These are phyloP conservation scores for Acrocephalus scirpaceus DNA, from an alignment of 2,797 vertebrate genomes.

Conservation along the genomic window DNA sequence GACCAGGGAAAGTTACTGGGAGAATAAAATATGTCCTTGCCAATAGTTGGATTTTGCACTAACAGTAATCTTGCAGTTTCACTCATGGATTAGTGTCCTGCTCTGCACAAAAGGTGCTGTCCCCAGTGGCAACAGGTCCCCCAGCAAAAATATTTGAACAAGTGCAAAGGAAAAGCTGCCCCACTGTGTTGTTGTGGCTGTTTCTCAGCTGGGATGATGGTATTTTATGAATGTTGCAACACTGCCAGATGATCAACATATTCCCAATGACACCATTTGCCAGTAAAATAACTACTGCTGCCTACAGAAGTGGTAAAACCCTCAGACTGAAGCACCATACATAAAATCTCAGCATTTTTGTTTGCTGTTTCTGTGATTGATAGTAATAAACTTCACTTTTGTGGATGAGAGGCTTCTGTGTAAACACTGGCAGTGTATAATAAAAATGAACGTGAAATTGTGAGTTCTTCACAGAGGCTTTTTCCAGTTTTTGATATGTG, in stretches of 20 bases:
- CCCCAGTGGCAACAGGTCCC: neutral
- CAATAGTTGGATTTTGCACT: neutral
- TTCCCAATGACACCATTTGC: conserved; percentile 52
- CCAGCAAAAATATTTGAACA: neutral
- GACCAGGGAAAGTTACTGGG: neutral
- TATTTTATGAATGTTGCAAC: conserved; percentile 46
- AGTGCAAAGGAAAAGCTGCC: neutral
- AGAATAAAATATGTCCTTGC: neutral
- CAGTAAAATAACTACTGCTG: conserved; percentile 47
- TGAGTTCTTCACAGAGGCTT: conserved; percentile 15
- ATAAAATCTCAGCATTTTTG: conserved; percentile 59
- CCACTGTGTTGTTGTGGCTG: neutral
- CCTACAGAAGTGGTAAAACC: conserved; percentile 36
- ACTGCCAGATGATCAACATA: conserved; percentile 45
- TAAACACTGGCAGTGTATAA: conserved; percentile 52
- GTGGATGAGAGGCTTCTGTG: conserved; percentile 52
- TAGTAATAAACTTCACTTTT: conserved; percentile 34
- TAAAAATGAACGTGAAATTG: conserved; percentile 39
- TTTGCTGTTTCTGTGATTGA: conserved; percentile 56
- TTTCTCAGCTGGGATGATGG: conserved; percentile 35
- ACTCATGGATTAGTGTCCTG: neutral
- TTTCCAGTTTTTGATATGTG: neutral
- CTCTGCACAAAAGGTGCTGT: neutral
- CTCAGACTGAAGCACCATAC: conserved; percentile 45
- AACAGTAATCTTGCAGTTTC: neutral